phyloP scores from a whole-genome alignment of 2,113 vertebrate genomes.

The Embiotoca jacksoni region DNA sequence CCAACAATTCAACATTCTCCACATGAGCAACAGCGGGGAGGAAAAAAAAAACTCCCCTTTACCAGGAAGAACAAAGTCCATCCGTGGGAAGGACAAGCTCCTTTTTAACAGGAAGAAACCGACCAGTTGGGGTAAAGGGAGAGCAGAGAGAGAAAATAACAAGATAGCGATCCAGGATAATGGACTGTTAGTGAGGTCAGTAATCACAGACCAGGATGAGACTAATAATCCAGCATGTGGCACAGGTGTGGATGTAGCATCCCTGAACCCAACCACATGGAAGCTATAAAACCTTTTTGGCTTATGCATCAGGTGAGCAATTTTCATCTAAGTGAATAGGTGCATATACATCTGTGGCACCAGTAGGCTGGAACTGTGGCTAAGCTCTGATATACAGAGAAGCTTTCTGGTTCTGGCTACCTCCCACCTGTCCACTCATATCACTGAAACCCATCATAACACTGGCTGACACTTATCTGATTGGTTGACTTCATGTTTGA shows the following conservation, averaged over 20 bases:
- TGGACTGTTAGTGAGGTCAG: too few species aligned
- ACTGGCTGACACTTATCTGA: conserved; percentile 51
- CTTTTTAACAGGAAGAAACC: too few species aligned
- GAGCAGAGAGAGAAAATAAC: too few species aligned
- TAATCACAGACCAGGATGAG: too few species aligned
- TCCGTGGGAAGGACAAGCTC: too few species aligned
- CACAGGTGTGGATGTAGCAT: background rate
- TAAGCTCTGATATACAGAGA: conserved; percentile 62
- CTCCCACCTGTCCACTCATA: conserved; percentile 51
- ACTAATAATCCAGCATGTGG: background rate
- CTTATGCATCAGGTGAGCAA: too few species aligned
- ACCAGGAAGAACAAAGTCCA: too few species aligned
- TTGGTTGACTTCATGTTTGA: conserved; percentile 69
- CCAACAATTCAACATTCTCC: too few species aligned
- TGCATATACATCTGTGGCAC: conserved; percentile 14
- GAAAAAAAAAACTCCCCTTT: too few species aligned
- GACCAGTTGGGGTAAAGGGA: too few species aligned
- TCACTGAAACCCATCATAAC: conserved; percentile 45
- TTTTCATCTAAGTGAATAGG: conserved; percentile 2
- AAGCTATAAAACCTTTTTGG: background rate
- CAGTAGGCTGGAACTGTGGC: conserved; percentile 40
- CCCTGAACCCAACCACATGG: background rate
- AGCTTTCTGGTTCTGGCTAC: conserved; percentile 23
- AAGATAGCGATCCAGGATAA: too few species aligned
- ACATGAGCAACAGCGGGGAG: too few species aligned